Base-by-base conservation (phyloP, 2,113 vertebrate genomes). In the Gallinago jamesoni region DNA sequence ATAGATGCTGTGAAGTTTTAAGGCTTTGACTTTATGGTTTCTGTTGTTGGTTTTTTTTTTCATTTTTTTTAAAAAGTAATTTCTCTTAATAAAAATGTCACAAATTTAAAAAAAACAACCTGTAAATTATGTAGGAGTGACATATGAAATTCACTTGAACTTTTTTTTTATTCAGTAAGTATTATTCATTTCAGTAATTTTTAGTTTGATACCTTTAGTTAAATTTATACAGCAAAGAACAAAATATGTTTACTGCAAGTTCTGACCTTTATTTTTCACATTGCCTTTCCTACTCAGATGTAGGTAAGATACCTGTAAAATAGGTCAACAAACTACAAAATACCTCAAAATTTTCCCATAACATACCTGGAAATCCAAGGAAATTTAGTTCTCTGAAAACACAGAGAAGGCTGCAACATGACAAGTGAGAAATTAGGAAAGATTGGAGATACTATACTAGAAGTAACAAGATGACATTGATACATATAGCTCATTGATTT, bases 381-480 rank as follows among this genome's bases (percentile, higher is more conserved):
- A 39, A 72, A 75, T 28, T 19, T 59, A 9, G 2, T 78, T 5
- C 3, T 62, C 33, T 60, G 15, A 75, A 74, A 74, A 1, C 9
- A 39, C 14, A 39, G 9, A 64, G 18, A 50, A 47, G 5, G 10
- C 4, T 82, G 4, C 10, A 35, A 3, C 43, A 35, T 9, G 20
- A 52, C 3, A 76, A 63, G 30, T 4, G 28, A n/a, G 31, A 79
- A 59, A 35, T 9, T 10, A n/a, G 14, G 24, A 76, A 55, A 35
- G 7, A 53, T 1, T 52, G 4, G 24, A 59, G 3, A 22, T 56
- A 17, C 0, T 0, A 33, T 27, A 35, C 2, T 22, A 55, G 12
- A 27, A 72, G 8, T 53, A 68, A 24, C 2, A 55, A 75, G 8
- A 41, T 73, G 10, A 16, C 9, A 19, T 19, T 47, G 17, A 68